A percentile compares a stretch with the other conserved stretches of the same genome.
Evolutionary conservation across 2,113 vertebrate species (phyloP).

Genomic region (Ramphastos sulfuratus): DNA sequence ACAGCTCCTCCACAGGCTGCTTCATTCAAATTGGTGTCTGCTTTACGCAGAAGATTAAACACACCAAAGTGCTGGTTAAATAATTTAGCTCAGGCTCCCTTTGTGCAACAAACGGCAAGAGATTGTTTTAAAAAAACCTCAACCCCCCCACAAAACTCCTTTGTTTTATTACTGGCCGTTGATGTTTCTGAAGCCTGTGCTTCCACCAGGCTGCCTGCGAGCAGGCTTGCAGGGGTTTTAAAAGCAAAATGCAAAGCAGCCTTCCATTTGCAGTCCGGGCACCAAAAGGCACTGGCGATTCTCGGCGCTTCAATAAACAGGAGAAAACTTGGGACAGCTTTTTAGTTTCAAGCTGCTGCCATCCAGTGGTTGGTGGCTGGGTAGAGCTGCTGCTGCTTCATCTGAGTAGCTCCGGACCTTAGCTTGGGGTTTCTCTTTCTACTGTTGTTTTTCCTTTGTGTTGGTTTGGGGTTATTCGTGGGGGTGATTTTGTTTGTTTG

Average conservation of each 20-base stretch:
- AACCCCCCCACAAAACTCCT: neutral
- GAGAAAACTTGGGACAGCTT: neutral
- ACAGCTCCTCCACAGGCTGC: constrained; percentile 11
- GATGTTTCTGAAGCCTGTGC: constrained; percentile 31
- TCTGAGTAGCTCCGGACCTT: neutral
- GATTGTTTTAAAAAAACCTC: neutral
- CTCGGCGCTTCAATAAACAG: neutral
- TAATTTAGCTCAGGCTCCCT: constrained; percentile 8
- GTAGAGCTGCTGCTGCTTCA: neutral
- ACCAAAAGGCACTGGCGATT: constrained; percentile 46
- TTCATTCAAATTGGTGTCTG: constrained; percentile 22
- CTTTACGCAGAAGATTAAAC: constrained; percentile 25
- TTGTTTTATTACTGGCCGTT: constrained; percentile 45
- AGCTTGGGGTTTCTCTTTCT: too few species aligned
- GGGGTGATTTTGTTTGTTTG: too few species aligned
- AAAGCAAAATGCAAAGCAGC: constrained; percentile 60
- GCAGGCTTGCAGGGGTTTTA: constrained; percentile 35
- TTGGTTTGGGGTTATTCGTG: too few species aligned
- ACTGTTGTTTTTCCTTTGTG: too few species aligned
- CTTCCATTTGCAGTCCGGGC: constrained; percentile 39
- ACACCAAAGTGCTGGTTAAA: constrained; percentile 1
- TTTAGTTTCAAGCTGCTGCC: constrained; percentile 75
- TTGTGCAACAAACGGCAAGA: constrained; percentile 21
- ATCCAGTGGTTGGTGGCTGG: constrained; percentile 71
- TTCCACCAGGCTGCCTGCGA: constrained; percentile 35